phyloP scores from a whole-genome alignment of 2,113 vertebrate species.

The Mobula birostris region DNA sequence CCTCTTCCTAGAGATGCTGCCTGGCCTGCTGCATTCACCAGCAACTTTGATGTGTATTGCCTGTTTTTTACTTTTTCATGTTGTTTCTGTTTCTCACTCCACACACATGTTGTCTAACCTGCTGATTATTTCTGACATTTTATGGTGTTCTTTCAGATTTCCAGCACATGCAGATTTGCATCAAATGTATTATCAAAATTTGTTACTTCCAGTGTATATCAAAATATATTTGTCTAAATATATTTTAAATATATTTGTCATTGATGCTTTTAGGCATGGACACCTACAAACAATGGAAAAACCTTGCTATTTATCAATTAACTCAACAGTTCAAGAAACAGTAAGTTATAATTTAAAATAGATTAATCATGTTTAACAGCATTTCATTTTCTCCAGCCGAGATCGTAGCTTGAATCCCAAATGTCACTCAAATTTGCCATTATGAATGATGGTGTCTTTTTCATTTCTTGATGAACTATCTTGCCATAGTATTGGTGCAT shows the following conservation, averaged over 20 bases:
- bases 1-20: too few relatives aligned
- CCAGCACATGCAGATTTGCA: too few relatives aligned
- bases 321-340: conserved; percentile 22
- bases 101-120: too few relatives aligned
- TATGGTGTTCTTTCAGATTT: too few relatives aligned
- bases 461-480: neutral
- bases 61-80: too few relatives aligned
- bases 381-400: neutral
- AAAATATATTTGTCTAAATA: neutral
- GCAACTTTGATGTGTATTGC: too few relatives aligned
- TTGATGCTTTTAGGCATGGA: neutral
- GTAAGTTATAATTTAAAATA: conserved; percentile 1
- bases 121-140: too few relatives aligned
- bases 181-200: neutral
- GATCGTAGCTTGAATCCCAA: neutral
- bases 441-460: neutral
- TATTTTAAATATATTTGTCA: neutral
- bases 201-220: neutral
- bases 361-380: neutral
- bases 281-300: conserved; percentile 6
- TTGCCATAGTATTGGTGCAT: neutral
- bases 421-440: neutral
- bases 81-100: too few relatives aligned
- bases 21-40: too few relatives aligned
- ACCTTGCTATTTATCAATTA: neutral